Evolutionary conservation across 2,797 vertebrate species (phyloP).

Genomic region (Remorina albescens): DNA sequence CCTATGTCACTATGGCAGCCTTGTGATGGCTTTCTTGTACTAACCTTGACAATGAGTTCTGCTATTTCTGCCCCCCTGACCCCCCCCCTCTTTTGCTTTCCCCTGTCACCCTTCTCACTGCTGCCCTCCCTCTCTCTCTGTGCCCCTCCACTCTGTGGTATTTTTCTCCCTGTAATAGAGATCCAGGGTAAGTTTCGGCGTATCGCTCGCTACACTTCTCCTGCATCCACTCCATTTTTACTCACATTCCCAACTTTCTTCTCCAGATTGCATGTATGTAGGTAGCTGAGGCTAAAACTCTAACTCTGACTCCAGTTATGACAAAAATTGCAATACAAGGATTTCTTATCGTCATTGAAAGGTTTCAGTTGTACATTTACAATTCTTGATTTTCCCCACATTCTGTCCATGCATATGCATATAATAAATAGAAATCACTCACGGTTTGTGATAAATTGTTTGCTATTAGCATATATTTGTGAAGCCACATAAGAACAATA

Average conservation of each 20-base stretch:
- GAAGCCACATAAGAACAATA: slow-evolving; percentile 10
- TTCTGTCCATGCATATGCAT: background rate
- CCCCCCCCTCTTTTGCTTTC: background rate
- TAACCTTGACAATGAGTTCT: slow-evolving; percentile 84
- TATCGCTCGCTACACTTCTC: slow-evolving; percentile 40
- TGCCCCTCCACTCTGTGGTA: slow-evolving; percentile 50
- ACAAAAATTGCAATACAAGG: background rate
- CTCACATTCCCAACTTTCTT: slow-evolving; percentile 3
- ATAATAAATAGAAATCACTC: background rate
- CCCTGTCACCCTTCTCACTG: slow-evolving; percentile 27
- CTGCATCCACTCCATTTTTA: slow-evolving; percentile 12
- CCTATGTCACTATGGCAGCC: slow-evolving; percentile 75
- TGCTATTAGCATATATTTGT: background rate
- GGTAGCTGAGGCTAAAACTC: background rate
- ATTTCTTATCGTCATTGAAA: background rate
- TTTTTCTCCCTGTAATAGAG: slow-evolving; percentile 78
- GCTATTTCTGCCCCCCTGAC: slow-evolving; percentile 68
- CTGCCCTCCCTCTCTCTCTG: slow-evolving; percentile 46
- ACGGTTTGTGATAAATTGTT: slow-evolving; percentile 16
- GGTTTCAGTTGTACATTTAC: background rate
- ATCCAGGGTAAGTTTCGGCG: slow-evolving; percentile 85
- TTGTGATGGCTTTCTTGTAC: slow-evolving; percentile 81
- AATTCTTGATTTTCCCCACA: background rate
- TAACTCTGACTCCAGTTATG: background rate
- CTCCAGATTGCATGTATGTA: slow-evolving; percentile 20